phyloP scores from a whole-genome alignment of 1,140 invertebrate species.

The Drosophila willistoni region DNA sequence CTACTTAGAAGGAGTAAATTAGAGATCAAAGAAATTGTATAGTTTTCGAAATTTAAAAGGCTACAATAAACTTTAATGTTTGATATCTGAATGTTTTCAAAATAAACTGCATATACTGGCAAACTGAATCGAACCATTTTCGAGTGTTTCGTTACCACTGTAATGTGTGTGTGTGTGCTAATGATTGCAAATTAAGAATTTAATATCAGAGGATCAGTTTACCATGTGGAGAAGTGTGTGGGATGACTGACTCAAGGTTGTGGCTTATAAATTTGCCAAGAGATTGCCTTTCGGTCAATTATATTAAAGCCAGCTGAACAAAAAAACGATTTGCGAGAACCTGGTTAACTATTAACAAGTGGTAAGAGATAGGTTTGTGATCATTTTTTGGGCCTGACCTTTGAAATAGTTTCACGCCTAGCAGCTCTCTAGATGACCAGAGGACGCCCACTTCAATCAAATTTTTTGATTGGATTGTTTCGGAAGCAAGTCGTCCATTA shows the following conservation, averaged over 20 bases:
- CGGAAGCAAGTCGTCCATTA: conserved; percentile 80
- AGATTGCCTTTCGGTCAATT: conserved; percentile 60
- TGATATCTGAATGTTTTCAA: background rate
- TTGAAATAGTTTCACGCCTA: conserved; percentile 74
- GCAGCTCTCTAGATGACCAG: conserved; percentile 14
- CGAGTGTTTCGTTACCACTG: background rate
- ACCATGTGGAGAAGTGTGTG: conserved; percentile 34
- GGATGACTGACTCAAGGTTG: conserved; percentile 28
- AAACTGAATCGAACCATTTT: background rate
- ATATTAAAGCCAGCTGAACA: conserved; percentile 62
- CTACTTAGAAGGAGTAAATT: too few relatives aligned
- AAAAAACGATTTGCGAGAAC: conserved; percentile 28
- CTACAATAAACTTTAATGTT: too few relatives aligned
- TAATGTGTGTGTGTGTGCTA: conserved; percentile 46
- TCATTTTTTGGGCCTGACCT: conserved; percentile 52
- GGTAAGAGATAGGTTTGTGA: conserved; percentile 24
- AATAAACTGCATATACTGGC: background rate
- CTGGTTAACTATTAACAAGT: conserved; percentile 59
- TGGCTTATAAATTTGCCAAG: conserved; percentile 57
- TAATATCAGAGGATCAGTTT: conserved; percentile 60
- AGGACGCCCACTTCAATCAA: conserved; percentile 75
- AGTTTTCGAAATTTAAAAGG: too few relatives aligned
- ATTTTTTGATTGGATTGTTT: conserved; percentile 82
- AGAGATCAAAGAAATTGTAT: too few relatives aligned
- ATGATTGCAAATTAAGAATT: conserved; percentile 83